Base-by-base conservation (phyloP, 1,140 invertebrate species). In the Lithobius niger region DNA sequence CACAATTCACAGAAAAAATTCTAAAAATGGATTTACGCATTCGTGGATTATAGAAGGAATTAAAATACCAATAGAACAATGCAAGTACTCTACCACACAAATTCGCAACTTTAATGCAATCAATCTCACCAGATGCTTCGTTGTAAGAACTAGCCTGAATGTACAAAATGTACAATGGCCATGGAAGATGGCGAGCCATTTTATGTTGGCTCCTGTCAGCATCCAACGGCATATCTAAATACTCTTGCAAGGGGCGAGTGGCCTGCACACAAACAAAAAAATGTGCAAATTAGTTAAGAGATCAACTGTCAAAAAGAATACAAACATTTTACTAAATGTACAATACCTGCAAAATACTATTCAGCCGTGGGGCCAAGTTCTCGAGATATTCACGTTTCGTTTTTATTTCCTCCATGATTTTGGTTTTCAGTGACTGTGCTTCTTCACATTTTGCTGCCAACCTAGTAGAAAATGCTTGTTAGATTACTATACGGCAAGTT, bases 161-260 rank as follows among this genome's bases (percentile, higher is more conserved):
- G 74, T 88, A 95, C 1, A 95, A 74, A 56, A 94, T 78, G 73
- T 93, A 97, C 0, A 97, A 71, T 3, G 89, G 82, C 52, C 81
- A 74, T 3, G 90, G 84, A 3, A 97, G 73, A 57, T 87, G 77
- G 36, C 78, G 72, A 15, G 89, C 87, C 51, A 79, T 75, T 61
- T 80, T 77, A 63, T 86, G 82, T 61, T 89, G 79, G 60, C 82
- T 79, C 62, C 82, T 76, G 55, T 82, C 80, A 63, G 84, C 80
- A 66, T 88, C 83, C 45, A 88, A 74, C n/a, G 81, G 78, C 55
- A 94, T 74, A 40, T 84, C 82, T 18, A 96, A 75, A 62, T 90
- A 84, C 65, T 92, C 87, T 70, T 95, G 87, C 16, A 96, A 73
- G 3, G 92, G 91, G 69, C 89, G 85, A 10, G 89, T 88, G 0